Conservation (phyloP, 2,888 invertebrate species). For the Phyto melanocephala region DNA sequence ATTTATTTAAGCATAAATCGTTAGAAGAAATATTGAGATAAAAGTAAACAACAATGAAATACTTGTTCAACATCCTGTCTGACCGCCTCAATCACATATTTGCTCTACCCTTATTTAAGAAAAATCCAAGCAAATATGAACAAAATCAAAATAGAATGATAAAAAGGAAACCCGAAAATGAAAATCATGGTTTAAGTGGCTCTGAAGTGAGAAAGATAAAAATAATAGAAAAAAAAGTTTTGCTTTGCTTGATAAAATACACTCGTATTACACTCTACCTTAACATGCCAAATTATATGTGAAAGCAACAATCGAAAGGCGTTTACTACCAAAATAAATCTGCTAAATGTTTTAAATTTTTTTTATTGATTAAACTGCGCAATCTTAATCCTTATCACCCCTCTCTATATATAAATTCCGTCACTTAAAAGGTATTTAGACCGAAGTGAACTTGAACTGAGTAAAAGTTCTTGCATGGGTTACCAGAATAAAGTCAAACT, state of each 20-base stretch:
- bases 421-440: too few species aligned
- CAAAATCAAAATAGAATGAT: background rate
- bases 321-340: too few species aligned
- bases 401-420: too few species aligned
- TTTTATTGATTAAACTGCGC: too few species aligned
- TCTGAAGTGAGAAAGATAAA: constrained; percentile 52
- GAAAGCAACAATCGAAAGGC: too few species aligned
- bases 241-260: background rate
- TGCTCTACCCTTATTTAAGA: background rate
- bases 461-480: background rate
- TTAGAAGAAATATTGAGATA: background rate
- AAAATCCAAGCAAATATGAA: background rate
- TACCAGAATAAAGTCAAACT: too few species aligned
- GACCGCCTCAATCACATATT: background rate
- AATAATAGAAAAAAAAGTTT: constrained; percentile 40
- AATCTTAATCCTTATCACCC: too few species aligned
- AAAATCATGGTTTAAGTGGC: constrained; percentile 49
- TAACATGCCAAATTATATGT: too few species aligned
- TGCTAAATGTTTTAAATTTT: too few species aligned
- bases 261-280: background rate
- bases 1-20: constrained; percentile 43
- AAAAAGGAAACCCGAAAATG: constrained; percentile 25
- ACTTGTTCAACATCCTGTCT: constrained; percentile 9
- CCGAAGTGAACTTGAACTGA: too few species aligned
- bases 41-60: constrained; percentile 24